phyloP scores from a whole-genome alignment of 2,797 vertebrate species.

The Rhinatrema bivittatum region DNA sequence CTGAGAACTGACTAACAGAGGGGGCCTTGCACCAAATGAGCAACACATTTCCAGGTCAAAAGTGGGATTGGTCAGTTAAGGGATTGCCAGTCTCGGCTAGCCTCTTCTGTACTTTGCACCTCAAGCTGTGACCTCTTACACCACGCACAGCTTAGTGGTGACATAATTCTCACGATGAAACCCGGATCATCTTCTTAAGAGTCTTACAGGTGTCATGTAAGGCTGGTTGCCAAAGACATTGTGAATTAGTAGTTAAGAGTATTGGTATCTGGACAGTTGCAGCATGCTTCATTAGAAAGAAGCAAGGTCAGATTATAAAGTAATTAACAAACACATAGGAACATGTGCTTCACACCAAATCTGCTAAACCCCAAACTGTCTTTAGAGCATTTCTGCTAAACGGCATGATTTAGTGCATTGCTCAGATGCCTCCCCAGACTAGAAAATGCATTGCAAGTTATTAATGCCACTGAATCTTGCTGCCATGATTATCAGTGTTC shows the following conservation, averaged over 20 bases:
- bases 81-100: slow-evolving; percentile 49
- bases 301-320: slow-evolving; percentile 51
- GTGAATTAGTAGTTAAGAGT: slow-evolving; percentile 49
- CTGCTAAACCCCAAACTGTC: slow-evolving; percentile 29
- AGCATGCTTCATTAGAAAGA: slow-evolving; percentile 43
- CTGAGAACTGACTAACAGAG: slow-evolving; percentile 70
- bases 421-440: too few species aligned
- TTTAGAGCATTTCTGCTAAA: too few species aligned
- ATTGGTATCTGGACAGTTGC: slow-evolving; percentile 54
- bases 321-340: slow-evolving; percentile 39
- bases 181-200: slow-evolving; percentile 67
- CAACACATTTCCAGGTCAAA: slow-evolving; percentile 24
- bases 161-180: slow-evolving; percentile 58
- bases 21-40: too few species aligned
- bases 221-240: slow-evolving; percentile 65
- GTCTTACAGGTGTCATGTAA: slow-evolving; percentile 65
- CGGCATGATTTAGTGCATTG: too few species aligned
- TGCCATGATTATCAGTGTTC: too few species aligned
- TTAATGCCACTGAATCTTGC: too few species aligned
- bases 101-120: slow-evolving; percentile 56
- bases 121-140: slow-evolving; percentile 52
- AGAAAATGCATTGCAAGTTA: too few species aligned
- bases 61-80: slow-evolving; percentile 49
- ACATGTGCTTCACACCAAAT: slow-evolving; percentile 5
- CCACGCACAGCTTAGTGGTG: slow-evolving; percentile 62